phyloP scores from a whole-genome alignment of 2,888 invertebrate genomes.

The Agonum fuliginosum region DNA sequence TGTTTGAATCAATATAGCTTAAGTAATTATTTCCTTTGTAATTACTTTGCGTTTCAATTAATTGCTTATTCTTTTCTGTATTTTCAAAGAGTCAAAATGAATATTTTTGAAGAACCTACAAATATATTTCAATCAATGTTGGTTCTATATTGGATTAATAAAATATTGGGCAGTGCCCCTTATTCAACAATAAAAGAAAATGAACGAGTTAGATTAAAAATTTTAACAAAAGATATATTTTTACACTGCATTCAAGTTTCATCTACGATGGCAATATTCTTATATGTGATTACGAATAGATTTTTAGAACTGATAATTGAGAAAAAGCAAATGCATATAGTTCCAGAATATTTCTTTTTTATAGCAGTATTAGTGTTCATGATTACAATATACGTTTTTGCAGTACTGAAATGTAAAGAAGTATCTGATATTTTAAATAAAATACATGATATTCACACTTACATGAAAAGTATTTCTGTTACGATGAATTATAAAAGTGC shows the following conservation, averaged over 20 bases:
- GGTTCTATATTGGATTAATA: not conserved
- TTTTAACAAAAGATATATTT: not conserved
- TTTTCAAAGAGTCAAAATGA: too few relatives aligned
- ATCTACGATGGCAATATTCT: not conserved
- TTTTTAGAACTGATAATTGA: not conserved
- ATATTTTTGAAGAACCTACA: not conserved
- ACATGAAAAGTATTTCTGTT: not conserved
- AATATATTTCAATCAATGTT: not conserved
- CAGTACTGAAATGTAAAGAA: not conserved
- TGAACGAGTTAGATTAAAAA: not conserved
- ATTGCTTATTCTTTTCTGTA: too few relatives aligned
- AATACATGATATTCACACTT: not conserved
- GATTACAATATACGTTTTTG: not conserved
- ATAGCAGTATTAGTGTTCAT: not conserved
- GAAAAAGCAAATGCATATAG: not conserved
- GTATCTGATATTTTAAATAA: not conserved
- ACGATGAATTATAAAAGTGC: not conserved
- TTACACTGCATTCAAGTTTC: not conserved
- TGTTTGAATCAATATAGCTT: too few relatives aligned
- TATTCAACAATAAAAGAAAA: not conserved
- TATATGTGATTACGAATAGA: not conserved
- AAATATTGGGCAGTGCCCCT: not conserved
- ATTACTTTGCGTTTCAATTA: too few relatives aligned
- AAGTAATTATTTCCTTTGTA: too few relatives aligned
- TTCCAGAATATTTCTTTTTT: conserved; percentile 9